These are phyloP conservation scores for Scomber colias DNA, from an alignment of 2,113 vertebrate genomes.

Conservation along the genomic window DNA sequence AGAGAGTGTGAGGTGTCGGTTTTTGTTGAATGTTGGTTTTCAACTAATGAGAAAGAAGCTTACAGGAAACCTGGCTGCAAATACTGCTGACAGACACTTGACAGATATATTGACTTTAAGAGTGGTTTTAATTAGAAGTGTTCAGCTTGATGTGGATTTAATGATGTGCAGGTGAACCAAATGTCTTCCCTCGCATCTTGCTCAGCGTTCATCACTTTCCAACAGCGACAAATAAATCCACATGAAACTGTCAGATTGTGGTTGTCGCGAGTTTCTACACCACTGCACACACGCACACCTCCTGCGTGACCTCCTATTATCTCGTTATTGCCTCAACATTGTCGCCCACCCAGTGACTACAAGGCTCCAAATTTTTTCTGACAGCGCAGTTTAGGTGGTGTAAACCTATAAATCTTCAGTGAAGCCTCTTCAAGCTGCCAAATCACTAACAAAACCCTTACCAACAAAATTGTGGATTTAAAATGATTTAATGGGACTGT, in stretches of 20 bases:
- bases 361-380: not conserved
- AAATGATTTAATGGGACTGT: too few species aligned
- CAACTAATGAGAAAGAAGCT: constrained; percentile 22
- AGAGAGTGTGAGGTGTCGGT: constrained; percentile 13
- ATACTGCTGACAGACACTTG: constrained; percentile 5
- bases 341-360: not conserved
- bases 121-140: constrained; percentile 7
- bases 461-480: too few species aligned
- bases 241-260: not conserved
- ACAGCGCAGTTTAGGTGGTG: not conserved
- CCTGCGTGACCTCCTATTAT: too few species aligned
- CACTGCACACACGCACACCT: not conserved
- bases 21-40: constrained; percentile 12
- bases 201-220: constrained; percentile 5
- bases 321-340: not conserved
- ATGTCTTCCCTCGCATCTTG: not conserved
- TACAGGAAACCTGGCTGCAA: not conserved
- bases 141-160: constrained; percentile 9
- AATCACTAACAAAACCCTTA: too few species aligned
- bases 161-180: constrained; percentile 18
- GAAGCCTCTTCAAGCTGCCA: not conserved
- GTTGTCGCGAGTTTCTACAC: not conserved
- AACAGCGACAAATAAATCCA: not conserved
- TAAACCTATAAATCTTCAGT: not conserved
- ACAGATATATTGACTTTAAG: not conserved